Conservation (phyloP, 2,888 invertebrate genomes). For the Selenia dentaria region DNA sequence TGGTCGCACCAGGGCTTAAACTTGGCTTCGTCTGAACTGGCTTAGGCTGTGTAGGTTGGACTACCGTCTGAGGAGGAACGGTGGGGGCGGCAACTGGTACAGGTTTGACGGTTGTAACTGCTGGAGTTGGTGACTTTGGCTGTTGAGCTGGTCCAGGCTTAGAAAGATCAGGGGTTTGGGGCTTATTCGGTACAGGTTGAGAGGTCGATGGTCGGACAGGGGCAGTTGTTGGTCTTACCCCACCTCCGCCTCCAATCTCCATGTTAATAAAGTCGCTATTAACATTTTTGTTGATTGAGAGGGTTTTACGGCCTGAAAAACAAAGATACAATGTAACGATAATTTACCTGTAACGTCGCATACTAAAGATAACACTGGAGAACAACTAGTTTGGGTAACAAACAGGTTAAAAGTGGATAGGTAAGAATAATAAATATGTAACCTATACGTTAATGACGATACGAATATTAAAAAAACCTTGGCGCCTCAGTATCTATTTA, state of each 20-base stretch:
- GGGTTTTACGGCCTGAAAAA: slow-evolving; percentile 62
- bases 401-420: no score
- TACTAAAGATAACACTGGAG: no score
- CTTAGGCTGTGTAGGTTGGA: slow-evolving; percentile 33
- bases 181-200: slow-evolving; percentile 31
- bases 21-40: slow-evolving; percentile 61
- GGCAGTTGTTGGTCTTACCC: slow-evolving; percentile 33
- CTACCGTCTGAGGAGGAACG: slow-evolving; percentile 21
- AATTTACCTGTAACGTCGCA: no score
- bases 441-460: no score
- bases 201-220: slow-evolving; percentile 31
- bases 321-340: slow-evolving; percentile 2
- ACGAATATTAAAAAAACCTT: no score
- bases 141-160: slow-evolving; percentile 6
- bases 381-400: no score
- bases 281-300: slow-evolving; percentile 69
- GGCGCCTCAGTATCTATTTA: no score
- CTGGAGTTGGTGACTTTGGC: slow-evolving; percentile 26
- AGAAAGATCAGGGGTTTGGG: slow-evolving; percentile 18
- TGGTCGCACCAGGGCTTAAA: slow-evolving; percentile 53
- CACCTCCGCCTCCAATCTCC: slow-evolving; percentile 66
- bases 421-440: no score
- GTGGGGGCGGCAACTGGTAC: slow-evolving; percentile 28
- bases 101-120: slow-evolving; percentile 32
- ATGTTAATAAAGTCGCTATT: slow-evolving; percentile 76